These are phyloP conservation scores for Mastacembelus armatus DNA, from an alignment of 2,797 vertebrate species.

Conservation along the genomic window DNA sequence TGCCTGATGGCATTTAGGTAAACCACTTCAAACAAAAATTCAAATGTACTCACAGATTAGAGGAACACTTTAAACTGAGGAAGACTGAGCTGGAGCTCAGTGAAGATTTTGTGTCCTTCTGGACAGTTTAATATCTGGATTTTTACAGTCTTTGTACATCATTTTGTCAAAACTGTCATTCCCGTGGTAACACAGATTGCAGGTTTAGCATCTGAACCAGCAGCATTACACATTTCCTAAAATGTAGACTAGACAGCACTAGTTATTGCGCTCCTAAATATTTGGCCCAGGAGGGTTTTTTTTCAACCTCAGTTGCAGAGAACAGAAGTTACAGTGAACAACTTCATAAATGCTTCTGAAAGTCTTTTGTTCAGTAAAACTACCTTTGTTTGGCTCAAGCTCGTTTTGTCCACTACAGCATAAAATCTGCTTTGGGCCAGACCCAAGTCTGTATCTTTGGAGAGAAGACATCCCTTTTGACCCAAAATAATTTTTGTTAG, in stretches of 20 bases:
- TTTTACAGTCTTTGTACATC: conserved; percentile 28
- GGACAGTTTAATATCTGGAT: conserved; percentile 37
- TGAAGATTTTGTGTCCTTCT: conserved; percentile 17
- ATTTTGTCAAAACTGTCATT: conserved; percentile 22
- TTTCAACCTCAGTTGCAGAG: conserved; percentile 21
- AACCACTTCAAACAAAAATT: conserved; percentile 44
- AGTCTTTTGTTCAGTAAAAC: conserved; percentile 47
- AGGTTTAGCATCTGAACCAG: conserved; percentile 8
- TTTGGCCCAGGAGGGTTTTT: conserved; percentile 18
- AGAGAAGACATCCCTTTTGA: conserved; percentile 62
- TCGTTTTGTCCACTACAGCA: conserved; percentile 63
- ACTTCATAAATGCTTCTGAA: conserved; percentile 38
- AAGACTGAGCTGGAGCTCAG: conserved; percentile 2
- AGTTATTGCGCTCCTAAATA: conserved; percentile 1
- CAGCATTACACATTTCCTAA: conserved; percentile 11
- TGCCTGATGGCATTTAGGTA: conserved; percentile 57
- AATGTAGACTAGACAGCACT: conserved; percentile 6
- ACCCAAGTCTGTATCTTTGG: conserved; percentile 47
- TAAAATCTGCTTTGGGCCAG: conserved; percentile 57
- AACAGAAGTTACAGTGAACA: conserved; percentile 43
- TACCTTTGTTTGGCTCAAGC: conserved; percentile 54
- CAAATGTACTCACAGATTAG: conserved; percentile 41
- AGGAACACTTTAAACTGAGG: conserved; percentile 28
- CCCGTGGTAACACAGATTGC: conserved; percentile 15
- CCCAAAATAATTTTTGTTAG: conserved; percentile 68